These are phyloP conservation scores for Champsocephalus gunnari DNA, from an alignment of 2,797 vertebrate genomes.

Conservation along the genomic window DNA sequence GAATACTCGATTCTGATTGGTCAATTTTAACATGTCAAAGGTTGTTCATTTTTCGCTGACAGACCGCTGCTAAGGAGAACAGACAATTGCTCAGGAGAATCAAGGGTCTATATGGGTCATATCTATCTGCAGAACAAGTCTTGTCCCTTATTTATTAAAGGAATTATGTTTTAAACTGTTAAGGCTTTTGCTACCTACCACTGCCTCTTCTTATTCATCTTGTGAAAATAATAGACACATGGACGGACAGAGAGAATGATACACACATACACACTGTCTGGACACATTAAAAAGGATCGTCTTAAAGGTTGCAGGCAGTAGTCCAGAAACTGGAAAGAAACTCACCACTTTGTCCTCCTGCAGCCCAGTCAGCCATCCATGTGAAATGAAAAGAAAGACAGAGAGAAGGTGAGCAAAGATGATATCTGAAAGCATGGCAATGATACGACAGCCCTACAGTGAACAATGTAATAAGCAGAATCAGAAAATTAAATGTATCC, in stretches of 20 bases:
- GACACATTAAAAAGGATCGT: conserved; percentile 22
- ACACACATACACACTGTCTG: conserved; percentile 22
- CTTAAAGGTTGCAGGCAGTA: conserved; percentile 44
- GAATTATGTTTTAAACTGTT: neutral
- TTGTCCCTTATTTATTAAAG: neutral
- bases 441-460: conserved; percentile 34
- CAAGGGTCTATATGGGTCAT: no score
- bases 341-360: conserved; percentile 99
- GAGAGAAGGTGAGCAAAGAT: conserved; percentile 63
- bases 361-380: conserved; percentile 87
- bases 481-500: no score
- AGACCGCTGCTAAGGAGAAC: no score
- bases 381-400: conserved; percentile 66
- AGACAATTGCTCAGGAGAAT: no score
- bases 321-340: conserved; percentile 39
- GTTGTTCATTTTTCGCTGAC: no score
- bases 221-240: conserved; percentile 2
- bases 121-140: no score
- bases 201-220: neutral
- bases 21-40: no score
- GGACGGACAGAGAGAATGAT: conserved; percentile 25
- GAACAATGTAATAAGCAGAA: conserved; percentile 1
- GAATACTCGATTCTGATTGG: no score
- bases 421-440: conserved; percentile 48
- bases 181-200: neutral